Evolutionary conservation across 2,113 vertebrate species (phyloP).

Genomic region (Cepphus grylle): DNA sequence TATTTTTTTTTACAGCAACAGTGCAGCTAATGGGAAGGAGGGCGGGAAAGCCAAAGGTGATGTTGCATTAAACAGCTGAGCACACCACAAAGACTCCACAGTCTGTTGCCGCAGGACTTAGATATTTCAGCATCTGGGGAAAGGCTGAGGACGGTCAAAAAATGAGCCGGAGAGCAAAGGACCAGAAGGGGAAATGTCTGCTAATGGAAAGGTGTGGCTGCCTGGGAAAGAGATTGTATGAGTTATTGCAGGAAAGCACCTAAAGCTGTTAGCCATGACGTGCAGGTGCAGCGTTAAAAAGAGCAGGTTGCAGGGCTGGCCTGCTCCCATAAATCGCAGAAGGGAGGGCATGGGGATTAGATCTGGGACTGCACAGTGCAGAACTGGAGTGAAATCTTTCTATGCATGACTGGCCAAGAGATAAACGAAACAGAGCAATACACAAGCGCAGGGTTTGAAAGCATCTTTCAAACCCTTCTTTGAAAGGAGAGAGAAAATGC

Average conservation of each 20-base stretch:
- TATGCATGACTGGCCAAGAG: background rate
- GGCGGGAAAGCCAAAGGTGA: background rate
- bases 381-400: background rate
- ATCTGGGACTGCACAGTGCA: background rate
- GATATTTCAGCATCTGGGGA: background rate
- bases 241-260: constrained; percentile 33
- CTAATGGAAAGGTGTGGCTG: background rate
- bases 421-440: background rate
- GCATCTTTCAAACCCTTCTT: background rate
- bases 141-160: background rate
- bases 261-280: background rate
- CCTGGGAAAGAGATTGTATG: background rate
- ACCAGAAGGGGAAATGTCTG: constrained; percentile 29
- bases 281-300: constrained; percentile 15
- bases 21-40: background rate
- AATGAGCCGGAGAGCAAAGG: background rate
- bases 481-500: background rate
- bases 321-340: background rate
- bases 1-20: background rate
- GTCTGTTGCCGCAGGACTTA: background rate
- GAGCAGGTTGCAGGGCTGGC: background rate
- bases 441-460: background rate
- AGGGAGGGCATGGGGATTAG: background rate
- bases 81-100: background rate
- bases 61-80: background rate